Conservation (phyloP, 2,113 vertebrate species). For the Protomyctophum bolini region DNA sequence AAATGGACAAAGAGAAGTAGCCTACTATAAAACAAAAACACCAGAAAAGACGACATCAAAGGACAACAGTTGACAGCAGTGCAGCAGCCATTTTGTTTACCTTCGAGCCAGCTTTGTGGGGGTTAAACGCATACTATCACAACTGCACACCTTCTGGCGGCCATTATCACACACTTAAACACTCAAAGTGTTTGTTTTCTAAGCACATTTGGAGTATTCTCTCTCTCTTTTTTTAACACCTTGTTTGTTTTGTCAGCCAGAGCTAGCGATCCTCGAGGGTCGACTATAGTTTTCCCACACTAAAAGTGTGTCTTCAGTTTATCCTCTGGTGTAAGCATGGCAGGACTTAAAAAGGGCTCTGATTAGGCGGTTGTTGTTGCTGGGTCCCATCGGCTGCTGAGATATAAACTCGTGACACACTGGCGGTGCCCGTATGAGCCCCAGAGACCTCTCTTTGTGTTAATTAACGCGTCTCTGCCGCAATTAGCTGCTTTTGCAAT, state of each 20-base stretch:
- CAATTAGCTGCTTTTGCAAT: constrained; percentile 73
- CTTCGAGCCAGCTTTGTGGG: constrained; percentile 3
- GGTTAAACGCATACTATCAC: constrained; percentile 43
- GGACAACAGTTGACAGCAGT: constrained; percentile 21
- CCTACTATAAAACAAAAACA: too few relatives aligned
- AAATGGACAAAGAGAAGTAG: too few relatives aligned
- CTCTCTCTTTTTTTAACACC: constrained; percentile 8
- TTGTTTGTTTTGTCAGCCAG: constrained; percentile 58
- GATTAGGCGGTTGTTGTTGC: constrained; percentile 70
- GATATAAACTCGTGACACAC: constrained; percentile 74
- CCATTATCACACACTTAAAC: constrained; percentile 29
- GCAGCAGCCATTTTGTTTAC: constrained; percentile 50
- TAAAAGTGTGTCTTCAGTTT: constrained; percentile 69
- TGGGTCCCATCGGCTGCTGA: constrained; percentile 70
- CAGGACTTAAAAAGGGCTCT: constrained; percentile 74
- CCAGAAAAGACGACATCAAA: constrained; percentile 37
- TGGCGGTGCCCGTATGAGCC: constrained; percentile 57
- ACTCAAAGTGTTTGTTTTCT: constrained; percentile 55
- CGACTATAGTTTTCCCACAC: constrained; percentile 65
- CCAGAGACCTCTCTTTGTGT: constrained; percentile 71
- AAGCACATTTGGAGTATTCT: constrained; percentile 18
- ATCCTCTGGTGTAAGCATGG: constrained; percentile 70
- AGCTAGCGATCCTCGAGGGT: constrained; percentile 43
- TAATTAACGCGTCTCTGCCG: constrained; percentile 77
- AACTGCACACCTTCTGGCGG: constrained; percentile 31